phyloP scores from a whole-genome alignment of 2,888 invertebrate species.

The Abscondita cerata region DNA sequence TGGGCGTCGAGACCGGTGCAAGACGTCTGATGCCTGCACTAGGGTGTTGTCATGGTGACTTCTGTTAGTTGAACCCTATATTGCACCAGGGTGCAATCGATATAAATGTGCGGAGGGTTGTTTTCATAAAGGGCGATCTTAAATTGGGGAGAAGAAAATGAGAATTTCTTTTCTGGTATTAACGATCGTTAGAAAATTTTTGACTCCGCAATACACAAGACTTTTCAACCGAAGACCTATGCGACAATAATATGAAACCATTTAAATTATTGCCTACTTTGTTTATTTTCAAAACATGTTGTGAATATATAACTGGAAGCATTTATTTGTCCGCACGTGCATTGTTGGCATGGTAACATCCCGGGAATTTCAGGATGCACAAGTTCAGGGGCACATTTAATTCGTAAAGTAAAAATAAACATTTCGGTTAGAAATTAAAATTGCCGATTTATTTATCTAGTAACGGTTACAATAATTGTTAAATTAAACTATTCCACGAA shows the following conservation, averaged over 20 bases:
- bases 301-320: neutral
- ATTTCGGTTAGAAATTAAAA: too few species aligned
- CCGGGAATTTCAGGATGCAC: constrained; percentile 33
- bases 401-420: too few species aligned
- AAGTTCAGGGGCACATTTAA: constrained; percentile 29
- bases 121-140: constrained; percentile 33
- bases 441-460: too few species aligned
- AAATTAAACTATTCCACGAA: too few species aligned
- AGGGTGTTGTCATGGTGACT: constrained; percentile 59
- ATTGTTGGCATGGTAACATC: constrained; percentile 37
- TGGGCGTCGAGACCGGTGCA: constrained; percentile 43
- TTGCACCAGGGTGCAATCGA: constrained; percentile 46
- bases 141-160: constrained; percentile 41
- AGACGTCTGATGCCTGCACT: constrained; percentile 55
- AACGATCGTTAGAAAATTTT: neutral
- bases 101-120: constrained; percentile 40
- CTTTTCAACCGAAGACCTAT: neutral
- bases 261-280: neutral
- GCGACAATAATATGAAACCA: too few species aligned
- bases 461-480: too few species aligned
- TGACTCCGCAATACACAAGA: too few species aligned
- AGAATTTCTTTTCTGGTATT: constrained; percentile 13
- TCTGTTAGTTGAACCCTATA: constrained; percentile 44
- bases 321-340: constrained; percentile 25
- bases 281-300: neutral